phyloP scores from a whole-genome alignment of 1,140 invertebrate species.

The Bombus waltoni region DNA sequence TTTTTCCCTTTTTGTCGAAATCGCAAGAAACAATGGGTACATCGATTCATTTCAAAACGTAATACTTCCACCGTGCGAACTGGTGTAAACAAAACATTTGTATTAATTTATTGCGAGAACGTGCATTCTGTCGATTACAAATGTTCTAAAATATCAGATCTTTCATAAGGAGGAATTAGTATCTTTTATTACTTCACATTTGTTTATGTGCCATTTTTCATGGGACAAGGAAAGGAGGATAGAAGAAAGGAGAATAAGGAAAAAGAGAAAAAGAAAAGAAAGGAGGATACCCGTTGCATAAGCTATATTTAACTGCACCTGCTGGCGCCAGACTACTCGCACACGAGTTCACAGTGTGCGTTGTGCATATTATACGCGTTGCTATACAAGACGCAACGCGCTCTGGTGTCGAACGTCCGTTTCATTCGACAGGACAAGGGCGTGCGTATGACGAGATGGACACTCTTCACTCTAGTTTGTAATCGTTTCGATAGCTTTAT shows the following conservation, averaged over 20 bases:
- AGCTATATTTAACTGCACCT: constrained; percentile 69
- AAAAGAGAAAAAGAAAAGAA: constrained; percentile 3
- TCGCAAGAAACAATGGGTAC: constrained; percentile 40
- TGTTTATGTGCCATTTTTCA: constrained; percentile 5
- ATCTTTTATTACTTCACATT: background rate
- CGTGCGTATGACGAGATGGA: background rate
- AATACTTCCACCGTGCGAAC: background rate
- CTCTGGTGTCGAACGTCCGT: constrained; percentile 45
- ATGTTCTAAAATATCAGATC: background rate
- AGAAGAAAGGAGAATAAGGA: constrained; percentile 8
- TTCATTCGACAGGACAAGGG: constrained; percentile 28
- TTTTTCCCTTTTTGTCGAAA: background rate
- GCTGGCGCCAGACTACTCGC: constrained; percentile 68
- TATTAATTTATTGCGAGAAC: constrained; percentile 27
- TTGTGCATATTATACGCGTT: constrained; percentile 33
- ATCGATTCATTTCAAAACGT: constrained; percentile 56
- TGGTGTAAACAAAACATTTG: constrained; percentile 27
- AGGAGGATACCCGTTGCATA: constrained; percentile 61
- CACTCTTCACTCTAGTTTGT: background rate
- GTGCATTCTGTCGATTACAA: background rate
- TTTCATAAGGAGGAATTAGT: background rate
- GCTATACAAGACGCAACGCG: constrained; percentile 54
- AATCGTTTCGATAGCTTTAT: background rate
- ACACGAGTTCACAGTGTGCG: constrained; percentile 46
- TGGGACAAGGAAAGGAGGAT: too few relatives aligned